phyloP scores from a whole-genome alignment of 2,113 vertebrate genomes.

The Chloebia gouldiae region DNA sequence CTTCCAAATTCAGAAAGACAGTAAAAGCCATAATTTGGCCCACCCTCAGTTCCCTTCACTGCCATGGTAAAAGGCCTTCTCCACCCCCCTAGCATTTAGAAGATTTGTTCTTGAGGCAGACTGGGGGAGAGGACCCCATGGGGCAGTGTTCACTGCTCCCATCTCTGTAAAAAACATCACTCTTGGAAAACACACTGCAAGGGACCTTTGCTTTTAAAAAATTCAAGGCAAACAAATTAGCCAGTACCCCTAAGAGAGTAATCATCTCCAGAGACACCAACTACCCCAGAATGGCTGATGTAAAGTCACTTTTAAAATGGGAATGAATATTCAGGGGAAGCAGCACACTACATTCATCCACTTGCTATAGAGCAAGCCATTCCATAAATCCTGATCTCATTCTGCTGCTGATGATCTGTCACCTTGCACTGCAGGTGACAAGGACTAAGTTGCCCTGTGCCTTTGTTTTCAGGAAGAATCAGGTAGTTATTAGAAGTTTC shows the following conservation, averaged over 20 bases:
- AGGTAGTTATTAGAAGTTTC: neutral
- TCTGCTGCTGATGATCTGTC: neutral
- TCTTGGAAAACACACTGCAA: neutral
- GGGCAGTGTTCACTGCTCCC: neutral
- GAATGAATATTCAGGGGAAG: neutral
- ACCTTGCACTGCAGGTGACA: neutral
- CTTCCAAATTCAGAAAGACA: neutral
- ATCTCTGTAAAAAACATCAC: neutral
- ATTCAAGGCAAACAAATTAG: neutral
- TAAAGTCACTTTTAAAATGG: neutral
- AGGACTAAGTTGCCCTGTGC: neutral
- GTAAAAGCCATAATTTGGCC: neutral
- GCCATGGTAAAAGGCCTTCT: neutral
- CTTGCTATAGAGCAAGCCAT: neutral
- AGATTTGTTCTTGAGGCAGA: fast-evolving
- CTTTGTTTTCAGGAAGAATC: neutral
- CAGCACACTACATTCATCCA: fast-evolving
- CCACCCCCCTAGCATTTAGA: neutral
- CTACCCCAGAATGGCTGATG: neutral
- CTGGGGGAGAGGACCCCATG: neutral
- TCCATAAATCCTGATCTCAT: neutral
- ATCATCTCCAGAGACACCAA: neutral
- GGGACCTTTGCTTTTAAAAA: neutral
- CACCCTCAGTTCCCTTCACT: fast-evolving
- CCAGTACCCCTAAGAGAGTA: neutral